Evolutionary conservation across 2,113 vertebrate species (phyloP).

Genomic region (Marcusenius ussheri): DNA sequence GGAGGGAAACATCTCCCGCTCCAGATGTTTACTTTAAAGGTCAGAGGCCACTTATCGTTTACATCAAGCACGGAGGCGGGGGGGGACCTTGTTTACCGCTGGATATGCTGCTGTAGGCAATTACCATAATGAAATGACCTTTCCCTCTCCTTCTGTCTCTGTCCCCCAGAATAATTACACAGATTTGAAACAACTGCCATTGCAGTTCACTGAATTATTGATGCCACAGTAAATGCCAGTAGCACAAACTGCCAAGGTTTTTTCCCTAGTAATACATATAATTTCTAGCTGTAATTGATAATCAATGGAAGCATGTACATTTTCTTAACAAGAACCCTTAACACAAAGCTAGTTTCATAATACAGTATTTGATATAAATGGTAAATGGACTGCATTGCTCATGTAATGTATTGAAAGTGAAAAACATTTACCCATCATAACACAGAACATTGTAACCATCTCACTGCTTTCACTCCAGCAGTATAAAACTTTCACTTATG

Average conservation of each 20-base stretch:
- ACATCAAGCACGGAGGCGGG: slow-evolving; percentile 6
- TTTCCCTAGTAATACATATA: not conserved
- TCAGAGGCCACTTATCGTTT: slow-evolving; percentile 20
- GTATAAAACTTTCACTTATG: not conserved
- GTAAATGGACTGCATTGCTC: too few species aligned
- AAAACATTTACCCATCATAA: too few species aligned
- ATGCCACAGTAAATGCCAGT: not conserved
- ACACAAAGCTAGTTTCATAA: too few species aligned
- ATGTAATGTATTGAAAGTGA: too few species aligned
- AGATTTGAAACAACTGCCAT: slow-evolving; percentile 68
- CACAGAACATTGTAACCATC: too few species aligned
- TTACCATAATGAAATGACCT: slow-evolving; percentile 63
- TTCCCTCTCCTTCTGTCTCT: slow-evolving; percentile 43
- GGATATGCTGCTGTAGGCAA: slow-evolving; percentile 64
- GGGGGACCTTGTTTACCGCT: slow-evolving; percentile 24
- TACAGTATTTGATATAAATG: too few species aligned
- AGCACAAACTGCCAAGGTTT: not conserved
- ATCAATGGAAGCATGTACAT: not conserved
- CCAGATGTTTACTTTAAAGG: slow-evolving; percentile 17
- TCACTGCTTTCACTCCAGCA: not conserved
- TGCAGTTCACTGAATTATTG: not conserved
- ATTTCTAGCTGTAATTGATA: not conserved
- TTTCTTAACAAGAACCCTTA: not conserved
- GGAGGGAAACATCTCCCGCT: not conserved
- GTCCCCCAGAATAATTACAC: slow-evolving; percentile 35